Evolutionary conservation across 2,888 invertebrate genomes (phyloP), one percentile per base, ranked within the genome.

Genomic region (Eilema caniola): DNA sequence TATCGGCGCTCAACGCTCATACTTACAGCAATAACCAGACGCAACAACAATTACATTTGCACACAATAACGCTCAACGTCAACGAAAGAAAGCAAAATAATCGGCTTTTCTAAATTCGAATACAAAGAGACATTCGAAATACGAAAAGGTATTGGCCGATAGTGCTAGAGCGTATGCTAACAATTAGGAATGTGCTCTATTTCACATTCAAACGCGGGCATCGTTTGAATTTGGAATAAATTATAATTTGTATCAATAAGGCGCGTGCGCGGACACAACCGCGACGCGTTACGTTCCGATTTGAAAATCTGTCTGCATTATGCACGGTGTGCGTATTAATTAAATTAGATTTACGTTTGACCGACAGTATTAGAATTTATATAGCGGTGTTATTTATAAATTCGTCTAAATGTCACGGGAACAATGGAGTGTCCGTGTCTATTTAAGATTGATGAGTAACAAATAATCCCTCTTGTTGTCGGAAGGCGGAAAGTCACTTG

Each of bases 401-500:
- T 91, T 91, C 88, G 86, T 92, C 83, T 90, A 95, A 95, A 95
- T 94, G 94, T 94, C 94, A 94, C 91, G 92, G 89, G 92, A 93
- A 95, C 94, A 94, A 95, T 93, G 89, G 89, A 89, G 89, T 89
- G 88, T 86, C 88, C 86, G 89, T 89, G 91, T 94, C 93, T 93
- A 93, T 93, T 92, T 88, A 86, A 93, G 93, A 94, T 94, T 93
- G 93, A 93, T 94, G 93, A 93, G 92, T 90, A 93, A 92, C 90
- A 85, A 91, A 89, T 93, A 92, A 93, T 92, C 92, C 88, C 82
- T 85, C 87, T 84, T 85, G 88, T 87, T 88, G 90, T 90, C 86
- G 91, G 92, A 92, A 92, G 91, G 87, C 87, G 88, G 89, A 87
- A 89, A 88, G 85, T 88, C 82, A 82, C 87, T 93, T 93, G 89